phyloP scores from a whole-genome alignment of 2,888 invertebrate genomes.

The Rotaria macrura region DNA sequence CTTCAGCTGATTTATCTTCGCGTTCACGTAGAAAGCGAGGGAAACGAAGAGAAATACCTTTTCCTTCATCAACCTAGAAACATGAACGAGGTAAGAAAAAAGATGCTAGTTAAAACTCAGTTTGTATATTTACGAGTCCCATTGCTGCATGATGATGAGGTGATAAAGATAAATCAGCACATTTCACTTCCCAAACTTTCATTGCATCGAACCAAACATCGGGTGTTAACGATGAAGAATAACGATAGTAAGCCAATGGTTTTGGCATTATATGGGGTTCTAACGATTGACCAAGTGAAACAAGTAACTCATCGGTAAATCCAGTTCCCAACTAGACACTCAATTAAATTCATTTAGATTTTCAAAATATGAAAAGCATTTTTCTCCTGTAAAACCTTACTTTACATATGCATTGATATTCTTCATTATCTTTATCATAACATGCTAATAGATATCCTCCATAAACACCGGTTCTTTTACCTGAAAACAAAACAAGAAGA shows the following conservation, averaged over 20 bases:
- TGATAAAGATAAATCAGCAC: constrained; percentile 89
- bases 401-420: constrained; percentile 82
- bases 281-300: constrained; percentile 64
- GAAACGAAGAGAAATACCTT: constrained; percentile 86
- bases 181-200: constrained; percentile 88
- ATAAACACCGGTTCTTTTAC: constrained; percentile 78
- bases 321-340: constrained; percentile 70
- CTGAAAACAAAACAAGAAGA: not conserved
- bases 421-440: constrained; percentile 75
- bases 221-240: constrained; percentile 52
- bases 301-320: constrained; percentile 79
- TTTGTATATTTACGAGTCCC: too few species aligned
- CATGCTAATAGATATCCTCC: constrained; percentile 91
- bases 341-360: not conserved
- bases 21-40: constrained; percentile 79
- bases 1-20: constrained; percentile 80
- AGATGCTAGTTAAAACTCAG: too few species aligned
- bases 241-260: constrained; percentile 57
- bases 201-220: constrained; percentile 56
- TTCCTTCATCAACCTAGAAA: constrained; percentile 66
- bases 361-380: too few species aligned
- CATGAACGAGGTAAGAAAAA: constrained; percentile 20
- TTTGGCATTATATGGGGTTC: constrained; percentile 64
- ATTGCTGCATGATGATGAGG: constrained; percentile 80
- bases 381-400: too few species aligned